Conservation (phyloP, 2,888 invertebrate genomes). For the Helleia helle region DNA sequence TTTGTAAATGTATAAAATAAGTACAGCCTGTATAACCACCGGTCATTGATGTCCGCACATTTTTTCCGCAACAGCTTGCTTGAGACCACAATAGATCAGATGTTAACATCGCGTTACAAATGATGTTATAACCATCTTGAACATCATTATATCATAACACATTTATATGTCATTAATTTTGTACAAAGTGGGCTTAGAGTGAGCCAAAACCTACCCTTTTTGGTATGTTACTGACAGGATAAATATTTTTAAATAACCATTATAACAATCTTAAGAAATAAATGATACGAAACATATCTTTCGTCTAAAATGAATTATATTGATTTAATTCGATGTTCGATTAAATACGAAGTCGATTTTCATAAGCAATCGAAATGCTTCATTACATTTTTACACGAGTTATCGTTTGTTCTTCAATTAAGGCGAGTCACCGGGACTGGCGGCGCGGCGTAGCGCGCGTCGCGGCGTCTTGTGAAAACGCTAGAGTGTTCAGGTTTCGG, state of each 20-base stretch:
- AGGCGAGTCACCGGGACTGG: too few relatives aligned
- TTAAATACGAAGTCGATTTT: too few relatives aligned
- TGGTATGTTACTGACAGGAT: neutral
- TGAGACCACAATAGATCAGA: constrained; percentile 38
- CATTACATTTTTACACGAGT: too few relatives aligned
- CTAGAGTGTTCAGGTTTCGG: too few relatives aligned
- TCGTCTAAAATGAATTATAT: too few relatives aligned
- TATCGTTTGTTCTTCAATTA: too few relatives aligned
- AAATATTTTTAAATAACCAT: neutral
- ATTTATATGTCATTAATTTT: constrained; percentile 6
- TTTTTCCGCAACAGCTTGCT: constrained; percentile 46
- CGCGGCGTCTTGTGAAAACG: too few relatives aligned
- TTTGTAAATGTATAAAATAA: neutral
- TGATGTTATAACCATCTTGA: constrained; percentile 15
- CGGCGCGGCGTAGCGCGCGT: too few relatives aligned
- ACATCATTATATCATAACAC: constrained; percentile 3
- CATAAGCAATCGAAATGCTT: too few relatives aligned
- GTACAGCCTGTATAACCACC: constrained; percentile 36
- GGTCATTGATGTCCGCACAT: constrained; percentile 57
- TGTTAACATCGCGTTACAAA: constrained; percentile 9
- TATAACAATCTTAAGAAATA: too few relatives aligned
- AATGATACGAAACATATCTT: too few relatives aligned
- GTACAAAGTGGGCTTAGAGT: neutral
- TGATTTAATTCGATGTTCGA: too few relatives aligned
- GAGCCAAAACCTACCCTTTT: neutral